Conservation (phyloP, 2,888 invertebrate genomes). For the Drosophila mimetica region DNA sequence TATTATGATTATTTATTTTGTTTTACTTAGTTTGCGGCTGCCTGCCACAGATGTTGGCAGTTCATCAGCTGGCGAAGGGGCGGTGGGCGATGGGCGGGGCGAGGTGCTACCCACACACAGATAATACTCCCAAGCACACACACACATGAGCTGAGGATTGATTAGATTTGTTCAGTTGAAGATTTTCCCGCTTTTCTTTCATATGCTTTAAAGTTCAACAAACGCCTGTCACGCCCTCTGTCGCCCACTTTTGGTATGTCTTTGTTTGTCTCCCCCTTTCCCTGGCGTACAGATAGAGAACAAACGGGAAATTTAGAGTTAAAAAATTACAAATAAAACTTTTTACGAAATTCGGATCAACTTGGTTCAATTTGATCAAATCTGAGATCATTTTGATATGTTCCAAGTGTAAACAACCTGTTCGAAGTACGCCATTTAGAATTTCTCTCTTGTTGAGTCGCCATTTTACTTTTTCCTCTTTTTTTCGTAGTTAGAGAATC, state of each 20-base stretch:
- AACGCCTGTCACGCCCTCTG: slow-evolving; percentile 59
- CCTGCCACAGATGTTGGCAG: slow-evolving; percentile 73
- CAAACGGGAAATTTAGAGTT: not conserved
- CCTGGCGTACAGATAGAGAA: slow-evolving; percentile 1
- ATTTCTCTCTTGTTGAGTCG: too few relatives aligned
- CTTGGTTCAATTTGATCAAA: too few relatives aligned
- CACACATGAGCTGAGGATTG: slow-evolving; percentile 59
- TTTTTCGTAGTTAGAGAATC: too few relatives aligned
- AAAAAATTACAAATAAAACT: too few relatives aligned
- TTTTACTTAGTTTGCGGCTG: slow-evolving; percentile 63
- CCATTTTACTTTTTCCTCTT: too few relatives aligned
- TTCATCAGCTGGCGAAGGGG: slow-evolving; percentile 49
- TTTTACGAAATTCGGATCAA: too few relatives aligned
- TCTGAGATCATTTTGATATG: too few relatives aligned
- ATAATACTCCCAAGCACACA: not conserved
- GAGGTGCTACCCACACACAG: slow-evolving; percentile 6
- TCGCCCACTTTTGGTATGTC: slow-evolving; percentile 54
- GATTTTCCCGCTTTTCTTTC: slow-evolving; percentile 37
- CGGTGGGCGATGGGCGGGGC: not conserved
- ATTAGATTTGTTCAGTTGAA: slow-evolving; percentile 65
- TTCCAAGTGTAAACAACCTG: too few relatives aligned
- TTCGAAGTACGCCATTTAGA: too few relatives aligned
- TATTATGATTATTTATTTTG: slow-evolving; percentile 80
- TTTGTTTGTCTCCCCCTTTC: slow-evolving; percentile 12
- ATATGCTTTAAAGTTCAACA: slow-evolving; percentile 59